Evolutionary conservation across 2,113 vertebrate species (phyloP).

Genomic region (Oreochromis aureus): DNA sequence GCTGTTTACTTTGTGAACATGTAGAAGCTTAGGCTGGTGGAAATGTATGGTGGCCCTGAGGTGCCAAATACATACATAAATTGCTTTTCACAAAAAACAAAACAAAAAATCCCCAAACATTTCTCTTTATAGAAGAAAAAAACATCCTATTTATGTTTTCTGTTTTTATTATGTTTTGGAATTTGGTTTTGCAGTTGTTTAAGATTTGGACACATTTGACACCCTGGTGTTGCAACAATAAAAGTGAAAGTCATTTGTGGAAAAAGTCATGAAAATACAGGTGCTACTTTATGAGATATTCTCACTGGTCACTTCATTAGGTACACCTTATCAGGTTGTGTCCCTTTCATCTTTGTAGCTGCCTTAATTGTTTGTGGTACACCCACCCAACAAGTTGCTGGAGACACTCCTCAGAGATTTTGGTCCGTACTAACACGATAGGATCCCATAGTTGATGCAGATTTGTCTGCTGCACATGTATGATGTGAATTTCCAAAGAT

Average conservation of each 20-base stretch:
- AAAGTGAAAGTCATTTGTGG: not conserved
- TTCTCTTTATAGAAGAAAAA: not conserved
- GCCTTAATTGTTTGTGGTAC: not conserved
- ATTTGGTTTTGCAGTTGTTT: not conserved
- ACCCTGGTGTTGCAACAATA: not conserved
- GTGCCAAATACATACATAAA: not conserved
- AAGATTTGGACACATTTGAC: not conserved
- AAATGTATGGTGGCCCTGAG: not conserved
- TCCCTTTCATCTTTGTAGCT: not conserved
- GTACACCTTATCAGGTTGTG: not conserved
- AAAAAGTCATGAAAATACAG: not conserved
- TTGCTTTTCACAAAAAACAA: not conserved
- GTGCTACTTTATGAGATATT: not conserved
- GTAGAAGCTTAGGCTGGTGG: not conserved
- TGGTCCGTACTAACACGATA: not conserved
- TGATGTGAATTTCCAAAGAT: not conserved
- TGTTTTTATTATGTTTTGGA: not conserved
- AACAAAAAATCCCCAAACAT: not conserved
- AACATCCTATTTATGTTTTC: not conserved
- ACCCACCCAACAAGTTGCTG: not conserved
- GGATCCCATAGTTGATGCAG: not conserved
- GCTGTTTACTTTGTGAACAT: not conserved
- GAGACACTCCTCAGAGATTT: not conserved
- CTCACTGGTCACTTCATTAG: not conserved
- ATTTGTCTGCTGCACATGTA: not conserved